phyloP scores from a whole-genome alignment of 2,797 vertebrate genomes.

The Sarcoramphus papa region DNA sequence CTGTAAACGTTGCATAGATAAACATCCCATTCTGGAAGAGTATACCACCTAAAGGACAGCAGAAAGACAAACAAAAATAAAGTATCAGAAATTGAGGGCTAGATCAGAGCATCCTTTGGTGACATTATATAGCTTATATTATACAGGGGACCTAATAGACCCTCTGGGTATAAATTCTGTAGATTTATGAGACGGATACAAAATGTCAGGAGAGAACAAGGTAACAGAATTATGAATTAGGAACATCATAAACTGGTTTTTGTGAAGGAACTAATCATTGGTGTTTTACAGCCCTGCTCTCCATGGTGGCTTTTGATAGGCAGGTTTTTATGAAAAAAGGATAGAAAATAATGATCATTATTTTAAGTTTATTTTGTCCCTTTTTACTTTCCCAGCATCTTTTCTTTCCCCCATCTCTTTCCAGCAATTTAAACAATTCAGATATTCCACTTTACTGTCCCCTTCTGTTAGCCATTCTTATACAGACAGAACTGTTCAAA shows the following conservation, averaged over 20 bases:
- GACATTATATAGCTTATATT: not conserved
- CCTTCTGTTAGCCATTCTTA: not conserved
- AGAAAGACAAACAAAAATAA: not conserved
- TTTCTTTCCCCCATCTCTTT: not conserved
- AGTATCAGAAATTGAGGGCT: not conserved
- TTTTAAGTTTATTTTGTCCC: not conserved
- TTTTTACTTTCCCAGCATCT: not conserved
- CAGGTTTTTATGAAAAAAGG: not conserved
- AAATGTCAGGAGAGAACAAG: not conserved
- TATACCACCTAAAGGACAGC: not conserved
- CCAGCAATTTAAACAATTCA: not conserved
- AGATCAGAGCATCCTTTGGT: not conserved
- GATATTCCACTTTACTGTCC: not conserved
- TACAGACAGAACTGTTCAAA: not conserved
- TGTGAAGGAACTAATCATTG: not conserved
- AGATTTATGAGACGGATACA: not conserved
- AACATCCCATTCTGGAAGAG: not conserved
- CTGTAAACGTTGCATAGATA: not conserved
- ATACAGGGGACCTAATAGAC: not conserved
- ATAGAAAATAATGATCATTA: rapidly evolving
- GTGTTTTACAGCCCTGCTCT: not conserved
- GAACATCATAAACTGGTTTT: not conserved
- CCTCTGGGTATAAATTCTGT: not conserved
- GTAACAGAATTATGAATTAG: not conserved
- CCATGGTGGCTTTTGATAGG: not conserved